These are phyloP conservation scores for Prunella himalayana DNA, from an alignment of 2,113 vertebrate species.

Conservation along the genomic window DNA sequence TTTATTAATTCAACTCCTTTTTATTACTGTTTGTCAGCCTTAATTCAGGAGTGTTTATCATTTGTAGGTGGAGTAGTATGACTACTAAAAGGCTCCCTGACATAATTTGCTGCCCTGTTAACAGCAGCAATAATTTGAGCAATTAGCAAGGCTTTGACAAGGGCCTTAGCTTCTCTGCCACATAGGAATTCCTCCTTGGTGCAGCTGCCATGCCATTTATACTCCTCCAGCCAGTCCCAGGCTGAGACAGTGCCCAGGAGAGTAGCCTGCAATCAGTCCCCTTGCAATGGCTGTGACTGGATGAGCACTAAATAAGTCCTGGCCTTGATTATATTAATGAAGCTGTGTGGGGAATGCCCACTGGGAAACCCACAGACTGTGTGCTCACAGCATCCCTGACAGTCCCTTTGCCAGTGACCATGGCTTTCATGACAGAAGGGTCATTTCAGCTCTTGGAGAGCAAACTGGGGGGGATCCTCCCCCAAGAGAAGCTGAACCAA, in stretches of 20 bases:
- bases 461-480: background rate
- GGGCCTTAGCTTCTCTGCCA: background rate
- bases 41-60: background rate
- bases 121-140: conserved; percentile 10
- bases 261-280: conserved; percentile 1
- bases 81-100: background rate
- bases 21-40: background rate
- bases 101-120: background rate
- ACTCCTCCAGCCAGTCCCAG: background rate
- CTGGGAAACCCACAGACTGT: background rate
- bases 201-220: background rate
- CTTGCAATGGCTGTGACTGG: background rate
- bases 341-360: background rate
- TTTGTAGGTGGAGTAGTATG: background rate
- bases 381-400: background rate
- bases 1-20: background rate
- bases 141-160: background rate
- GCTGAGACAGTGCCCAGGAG: conserved; percentile 8
- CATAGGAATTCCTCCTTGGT: background rate
- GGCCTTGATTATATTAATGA: background rate
- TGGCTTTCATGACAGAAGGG: background rate
- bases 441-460: background rate
- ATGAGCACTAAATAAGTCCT: conserved; percentile 2
- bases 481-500: background rate
- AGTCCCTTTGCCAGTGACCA: background rate